phyloP scores from a whole-genome alignment of 1,140 invertebrate species.

The Hydropsyche tenuis region DNA sequence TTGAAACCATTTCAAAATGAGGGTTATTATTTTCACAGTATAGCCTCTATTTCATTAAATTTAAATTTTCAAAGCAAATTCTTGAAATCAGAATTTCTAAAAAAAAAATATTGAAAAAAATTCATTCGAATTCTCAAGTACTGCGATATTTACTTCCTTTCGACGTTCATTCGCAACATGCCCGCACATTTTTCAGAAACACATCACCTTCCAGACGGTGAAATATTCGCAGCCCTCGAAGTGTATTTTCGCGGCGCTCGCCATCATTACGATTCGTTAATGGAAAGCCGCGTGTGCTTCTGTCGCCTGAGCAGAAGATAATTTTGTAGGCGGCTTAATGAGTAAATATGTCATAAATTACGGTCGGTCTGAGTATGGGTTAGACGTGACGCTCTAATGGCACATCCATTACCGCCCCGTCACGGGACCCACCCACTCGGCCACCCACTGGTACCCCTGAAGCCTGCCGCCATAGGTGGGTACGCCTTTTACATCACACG shows the following conservation, averaged over 20 bases:
- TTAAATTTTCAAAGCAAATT: too few relatives aligned
- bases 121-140: too few relatives aligned
- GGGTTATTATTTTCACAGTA: too few relatives aligned
- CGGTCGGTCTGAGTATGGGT: slow-evolving; percentile 7
- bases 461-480: neutral
- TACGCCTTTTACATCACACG: neutral
- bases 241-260: neutral
- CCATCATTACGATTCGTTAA: slow-evolving; percentile 15
- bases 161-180: too few relatives aligned
- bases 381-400: slow-evolving; percentile 45
- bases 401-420: slow-evolving; percentile 45
- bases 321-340: slow-evolving; percentile 43
- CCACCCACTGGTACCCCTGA: neutral
- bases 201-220: too few relatives aligned
- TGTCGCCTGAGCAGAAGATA: slow-evolving; percentile 27
- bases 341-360: slow-evolving; percentile 49
- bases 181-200: too few relatives aligned
- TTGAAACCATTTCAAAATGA: too few relatives aligned
- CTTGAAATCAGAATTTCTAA: too few relatives aligned
- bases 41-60: too few relatives aligned
- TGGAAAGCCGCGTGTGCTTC: slow-evolving; percentile 22
- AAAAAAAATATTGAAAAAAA: too few relatives aligned
- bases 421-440: slow-evolving; percentile 35
- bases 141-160: too few relatives aligned
- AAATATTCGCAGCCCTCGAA: neutral